A percentile compares a stretch with the other conserved stretches of the same genome.
Conservation (phyloP, 2,797 vertebrate genomes). For the Etheostoma nigrum region DNA sequence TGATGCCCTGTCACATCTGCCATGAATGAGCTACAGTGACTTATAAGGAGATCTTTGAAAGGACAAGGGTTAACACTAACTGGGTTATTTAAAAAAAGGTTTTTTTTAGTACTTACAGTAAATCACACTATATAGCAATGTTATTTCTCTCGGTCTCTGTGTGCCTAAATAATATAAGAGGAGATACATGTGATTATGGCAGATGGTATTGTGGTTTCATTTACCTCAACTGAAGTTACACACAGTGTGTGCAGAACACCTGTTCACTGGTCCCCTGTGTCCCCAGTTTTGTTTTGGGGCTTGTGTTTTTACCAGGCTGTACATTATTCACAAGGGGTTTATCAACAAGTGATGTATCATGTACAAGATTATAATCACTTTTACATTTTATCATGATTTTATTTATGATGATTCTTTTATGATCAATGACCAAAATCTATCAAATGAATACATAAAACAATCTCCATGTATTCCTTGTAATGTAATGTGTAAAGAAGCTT, state of each 20-base stretch:
- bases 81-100: not conserved
- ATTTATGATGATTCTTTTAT: not conserved
- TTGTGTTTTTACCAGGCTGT: conserved; percentile 46
- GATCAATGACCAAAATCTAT: not conserved
- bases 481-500: not conserved
- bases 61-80: not conserved
- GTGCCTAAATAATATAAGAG: not conserved
- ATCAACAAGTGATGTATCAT: not conserved
- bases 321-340: conserved; percentile 23
- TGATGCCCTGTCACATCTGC: conserved; percentile 68
- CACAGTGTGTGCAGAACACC: conserved; percentile 58
- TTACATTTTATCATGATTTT: not conserved
- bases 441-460: not conserved
- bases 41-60: conserved; percentile 71
- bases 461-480: not conserved
- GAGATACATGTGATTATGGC: conserved; percentile 40
- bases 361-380: not conserved
- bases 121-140: not conserved
- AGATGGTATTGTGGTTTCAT: conserved; percentile 63
- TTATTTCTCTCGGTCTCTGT: not conserved
- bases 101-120: not conserved
- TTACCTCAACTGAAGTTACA: conserved; percentile 54
- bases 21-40: conserved; percentile 61
- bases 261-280: conserved; percentile 63
- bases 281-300: conserved; percentile 43